Percentiles rank a stretch among this genome's conserved stretches.
Conservation (phyloP, 2,797 vertebrate species). For the Coreius guichenoti region DNA sequence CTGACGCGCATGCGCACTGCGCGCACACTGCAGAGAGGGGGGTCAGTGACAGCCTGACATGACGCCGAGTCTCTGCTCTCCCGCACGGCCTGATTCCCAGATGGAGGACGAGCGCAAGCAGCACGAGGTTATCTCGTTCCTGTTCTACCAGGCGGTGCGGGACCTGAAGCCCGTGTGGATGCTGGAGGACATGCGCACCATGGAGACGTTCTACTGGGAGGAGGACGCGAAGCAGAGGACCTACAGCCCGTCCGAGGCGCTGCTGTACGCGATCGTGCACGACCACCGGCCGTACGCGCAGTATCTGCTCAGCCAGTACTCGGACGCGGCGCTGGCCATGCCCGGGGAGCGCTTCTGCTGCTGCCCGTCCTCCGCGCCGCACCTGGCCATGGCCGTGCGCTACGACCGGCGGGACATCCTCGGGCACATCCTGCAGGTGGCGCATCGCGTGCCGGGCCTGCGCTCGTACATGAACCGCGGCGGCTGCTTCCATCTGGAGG, state of each 20-base stretch:
- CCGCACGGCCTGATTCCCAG: slow-evolving; percentile 41
- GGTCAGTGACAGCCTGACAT: background rate
- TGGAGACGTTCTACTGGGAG: slow-evolving; percentile 86
- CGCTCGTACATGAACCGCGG: slow-evolving; percentile 76
- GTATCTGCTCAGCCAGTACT: slow-evolving; percentile 82
- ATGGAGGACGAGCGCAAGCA: slow-evolving; percentile 74
- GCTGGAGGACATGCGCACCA: slow-evolving; percentile 89
- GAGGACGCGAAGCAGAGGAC: slow-evolving; percentile 77
- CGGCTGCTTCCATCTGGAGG: slow-evolving; percentile 79
- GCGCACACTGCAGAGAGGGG: background rate
- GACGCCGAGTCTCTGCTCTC: background rate
- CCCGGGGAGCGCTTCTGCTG: slow-evolving; percentile 86
- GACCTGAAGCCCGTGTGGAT: slow-evolving; percentile 88
- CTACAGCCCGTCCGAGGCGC: slow-evolving; percentile 86
- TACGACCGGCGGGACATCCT: slow-evolving; percentile 86
- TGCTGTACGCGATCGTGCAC: slow-evolving; percentile 89
- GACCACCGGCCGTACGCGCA: slow-evolving; percentile 87
- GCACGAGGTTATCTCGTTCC: slow-evolving; percentile 80
- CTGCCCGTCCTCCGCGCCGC: slow-evolving; percentile 82
- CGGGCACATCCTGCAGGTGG: slow-evolving; percentile 82
- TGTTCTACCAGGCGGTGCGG: slow-evolving; percentile 87
- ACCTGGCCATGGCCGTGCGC: slow-evolving; percentile 85
- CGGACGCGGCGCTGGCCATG: slow-evolving; percentile 82
- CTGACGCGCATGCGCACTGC: slow-evolving; percentile 32
- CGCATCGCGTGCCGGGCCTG: slow-evolving; percentile 75